Percentiles rank a stretch among this genome's conserved stretches.
These are phyloP conservation scores for Desmophyllum pertusum DNA, from an alignment of 92 coral and sea anemone species.

Conservation along the genomic window DNA sequence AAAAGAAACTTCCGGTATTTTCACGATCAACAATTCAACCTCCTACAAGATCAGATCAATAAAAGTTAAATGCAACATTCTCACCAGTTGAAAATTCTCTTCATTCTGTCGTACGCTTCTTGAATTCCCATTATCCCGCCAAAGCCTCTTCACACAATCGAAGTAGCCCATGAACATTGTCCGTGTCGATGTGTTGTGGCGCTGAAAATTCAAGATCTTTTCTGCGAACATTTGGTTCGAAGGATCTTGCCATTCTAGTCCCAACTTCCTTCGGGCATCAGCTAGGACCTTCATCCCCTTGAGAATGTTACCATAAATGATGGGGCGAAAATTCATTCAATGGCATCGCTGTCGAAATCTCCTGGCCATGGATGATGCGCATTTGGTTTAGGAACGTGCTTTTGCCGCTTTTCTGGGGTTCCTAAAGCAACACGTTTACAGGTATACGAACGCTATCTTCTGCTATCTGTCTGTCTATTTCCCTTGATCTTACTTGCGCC, in stretches of 20 bases:
- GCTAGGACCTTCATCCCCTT: constrained; percentile 99
- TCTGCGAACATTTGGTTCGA: constrained; percentile 78
- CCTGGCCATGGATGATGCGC: constrained; percentile 98
- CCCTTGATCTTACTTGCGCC: constrained; percentile 81
- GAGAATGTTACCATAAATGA: constrained; percentile 90
- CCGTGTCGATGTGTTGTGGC: constrained; percentile 95
- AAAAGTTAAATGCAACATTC: constrained; percentile 32
- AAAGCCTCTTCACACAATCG: constrained; percentile 78
- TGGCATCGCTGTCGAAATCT: constrained; percentile 84
- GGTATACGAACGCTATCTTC: constrained; percentile 93
- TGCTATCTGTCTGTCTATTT: constrained; percentile 92
- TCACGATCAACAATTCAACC: constrained; percentile 10
- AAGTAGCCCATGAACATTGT: constrained; percentile 83
- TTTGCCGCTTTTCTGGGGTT: constrained; percentile 93
- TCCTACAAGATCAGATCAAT: constrained; percentile 17
- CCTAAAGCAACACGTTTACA: constrained; percentile 94
- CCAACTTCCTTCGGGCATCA: constrained; percentile 92
- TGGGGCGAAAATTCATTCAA: constrained; percentile 89
- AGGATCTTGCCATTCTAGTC: constrained; percentile 86
- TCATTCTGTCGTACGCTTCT: constrained; percentile 85
- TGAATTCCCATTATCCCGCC: constrained; percentile 94
- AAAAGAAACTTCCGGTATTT: too few species aligned
- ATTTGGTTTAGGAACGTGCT: constrained; percentile 95
- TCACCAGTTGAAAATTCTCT: constrained; percentile 98
- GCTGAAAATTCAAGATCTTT: constrained; percentile 86